Conservation (phyloP, 2,888 invertebrate genomes). For the Galerucella pusilla region DNA sequence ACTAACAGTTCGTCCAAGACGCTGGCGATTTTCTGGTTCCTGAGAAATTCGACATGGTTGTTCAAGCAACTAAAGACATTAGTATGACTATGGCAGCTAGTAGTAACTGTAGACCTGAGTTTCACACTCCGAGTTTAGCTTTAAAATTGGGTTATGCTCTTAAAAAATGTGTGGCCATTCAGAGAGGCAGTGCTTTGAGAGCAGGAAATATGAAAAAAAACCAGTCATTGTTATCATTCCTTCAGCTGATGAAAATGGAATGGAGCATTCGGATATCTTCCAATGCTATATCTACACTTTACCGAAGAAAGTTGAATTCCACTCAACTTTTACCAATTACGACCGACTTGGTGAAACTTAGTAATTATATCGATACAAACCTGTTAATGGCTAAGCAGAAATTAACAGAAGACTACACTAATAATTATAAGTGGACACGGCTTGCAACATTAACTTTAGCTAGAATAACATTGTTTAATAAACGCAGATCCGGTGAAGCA, state of each 20-base stretch:
- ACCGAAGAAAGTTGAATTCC: conserved; percentile 39
- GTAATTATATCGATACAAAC: conserved; percentile 35
- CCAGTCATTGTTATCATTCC: conserved; percentile 29
- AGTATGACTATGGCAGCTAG: background rate
- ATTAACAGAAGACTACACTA: background rate
- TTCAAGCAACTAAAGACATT: conserved; percentile 30
- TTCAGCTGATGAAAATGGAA: conserved; percentile 43
- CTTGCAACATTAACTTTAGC: conserved; percentile 32
- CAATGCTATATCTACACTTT: conserved; percentile 41
- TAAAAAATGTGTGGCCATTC: conserved; percentile 41
- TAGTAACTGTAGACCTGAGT: conserved; percentile 36
- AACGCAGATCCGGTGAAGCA: conserved; percentile 43
- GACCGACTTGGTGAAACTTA: conserved; percentile 43
- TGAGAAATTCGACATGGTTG: conserved; percentile 29
- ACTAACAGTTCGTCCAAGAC: background rate
- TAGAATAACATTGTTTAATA: conserved; percentile 46
- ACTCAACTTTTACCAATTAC: conserved; percentile 46
- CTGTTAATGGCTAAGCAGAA: conserved; percentile 24
- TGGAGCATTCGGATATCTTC: conserved; percentile 45
- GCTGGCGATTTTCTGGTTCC: conserved; percentile 25
- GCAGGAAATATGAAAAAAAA: conserved; percentile 37
- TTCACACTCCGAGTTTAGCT: conserved; percentile 39
- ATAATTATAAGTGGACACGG: conserved; percentile 25
- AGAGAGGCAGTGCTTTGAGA: conserved; percentile 37
- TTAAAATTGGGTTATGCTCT: conserved; percentile 43